Base-by-base conservation (phyloP, 2,797 vertebrate genomes). In the Lophotriccus pileatus region DNA sequence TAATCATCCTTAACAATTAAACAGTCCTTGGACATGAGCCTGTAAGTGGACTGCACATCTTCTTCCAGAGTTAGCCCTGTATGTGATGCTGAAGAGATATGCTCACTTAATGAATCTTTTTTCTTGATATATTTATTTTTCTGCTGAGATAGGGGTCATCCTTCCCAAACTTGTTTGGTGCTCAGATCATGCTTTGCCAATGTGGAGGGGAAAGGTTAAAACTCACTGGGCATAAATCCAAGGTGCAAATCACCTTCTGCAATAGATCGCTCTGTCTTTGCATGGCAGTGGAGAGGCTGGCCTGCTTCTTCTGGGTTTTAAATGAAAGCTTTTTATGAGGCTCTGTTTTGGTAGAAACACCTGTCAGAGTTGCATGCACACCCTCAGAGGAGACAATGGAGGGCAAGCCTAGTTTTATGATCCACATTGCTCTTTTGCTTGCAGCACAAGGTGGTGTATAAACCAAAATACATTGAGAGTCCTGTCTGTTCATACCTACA, bases 141-240 rank as follows among this genome's bases (percentile, higher is more conserved):
- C 7, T 5, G 6, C 56, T 56, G 44, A 16, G 20, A 21, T 41
- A 21, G 4, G 7, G 74, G 7, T n/a, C 2, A 0, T 70, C 15
- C 37, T 82, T 72, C 49, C 36, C 32, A 32, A 70, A 62, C 24
- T 1, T 7, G 12, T 46, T 81, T 30, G 14, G 8, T 66, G 28
- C 12, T 69, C 21, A 30, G 25, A 37, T 39, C 10, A 1, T 20
- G 10, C 41, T 75, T 73, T 77, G 36, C 44, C 25, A 9, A 0
- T 43, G 18, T 28, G 24, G 63, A 52, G 7, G 4, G 1, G 15
- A 3, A 62, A 67, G 9, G 14, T 28, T 59, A 50, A 83, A 69
- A 83, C 24, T 49, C 32, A 14, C 44, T 47, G 24, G 9, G 15
- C 68, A 39, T 30, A 47, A 87, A 69, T 17, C 17, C n/a, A 59